Evolutionary conservation across 2,113 vertebrate genomes (phyloP), one percentile per base, ranked within the genome.

Genomic region (Spilogale gracilis): DNA sequence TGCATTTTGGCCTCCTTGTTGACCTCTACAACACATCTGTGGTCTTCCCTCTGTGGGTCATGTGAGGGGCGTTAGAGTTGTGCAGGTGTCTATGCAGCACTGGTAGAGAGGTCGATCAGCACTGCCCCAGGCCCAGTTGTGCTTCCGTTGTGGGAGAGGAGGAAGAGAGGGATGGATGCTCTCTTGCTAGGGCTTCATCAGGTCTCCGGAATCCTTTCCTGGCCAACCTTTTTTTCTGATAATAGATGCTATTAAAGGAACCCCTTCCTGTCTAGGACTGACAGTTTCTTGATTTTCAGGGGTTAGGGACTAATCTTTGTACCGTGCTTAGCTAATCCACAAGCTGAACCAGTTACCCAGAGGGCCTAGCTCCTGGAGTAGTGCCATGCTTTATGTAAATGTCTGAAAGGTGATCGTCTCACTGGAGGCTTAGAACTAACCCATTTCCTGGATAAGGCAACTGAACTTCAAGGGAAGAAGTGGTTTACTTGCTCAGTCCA

Each of bases 21-120:
- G 0, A 18, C 79, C 13, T 6, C 0, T 5, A 7, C 5, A 11
- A 4, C 27, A 54, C 3, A 0, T 43, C 50, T 52, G 45, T 6
- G 32, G 71, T 82, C 48, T 78, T 78, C 38, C 48, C 27, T 73
- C 83, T 12, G 1, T 32, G 73, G 32, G 60, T 13, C 12, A 3
- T 65, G 25, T 86, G 60, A 2, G 14, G 61, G 65, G 30, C 0
- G 0, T 6, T 5, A 23, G 7, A 0, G 3, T 20, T 18, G 2
- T 56, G 69, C 38, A 1, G 86, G 23, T 69, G 1, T 61, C 52
- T 54, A 17, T 20, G 45, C 38, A 30, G 38, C 23, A 4, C 6
- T 2, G 1, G 17, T 0, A 1, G 60, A 5, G 17, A 69, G 30
- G 11, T 8, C 0, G 21, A 85, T 87, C 48, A 0, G 54, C 17